Percentiles rank a stretch among this genome's conserved stretches.
These are phyloP conservation scores for Syngnathus typhle DNA, from an alignment of 2,113 vertebrate species.

Conservation along the genomic window DNA sequence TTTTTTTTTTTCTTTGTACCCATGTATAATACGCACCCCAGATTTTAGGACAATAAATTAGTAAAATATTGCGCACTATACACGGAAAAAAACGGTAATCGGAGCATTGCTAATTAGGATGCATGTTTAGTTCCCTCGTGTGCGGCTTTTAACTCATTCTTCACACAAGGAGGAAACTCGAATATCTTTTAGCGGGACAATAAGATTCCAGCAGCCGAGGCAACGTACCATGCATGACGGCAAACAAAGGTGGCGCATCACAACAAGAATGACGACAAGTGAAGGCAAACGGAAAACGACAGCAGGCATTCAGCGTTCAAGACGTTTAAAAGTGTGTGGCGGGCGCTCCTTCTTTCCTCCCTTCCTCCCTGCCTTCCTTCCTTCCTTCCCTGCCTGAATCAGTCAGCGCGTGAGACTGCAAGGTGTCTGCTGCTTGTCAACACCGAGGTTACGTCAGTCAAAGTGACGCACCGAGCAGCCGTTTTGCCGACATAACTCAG, in stretches of 20 bases:
- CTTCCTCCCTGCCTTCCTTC: slow-evolving; percentile 59
- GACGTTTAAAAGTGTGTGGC: slow-evolving; percentile 61
- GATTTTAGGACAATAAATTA: too few species aligned
- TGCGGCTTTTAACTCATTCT: background rate
- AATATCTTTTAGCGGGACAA: slow-evolving; percentile 24
- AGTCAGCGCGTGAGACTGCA: slow-evolving; percentile 68
- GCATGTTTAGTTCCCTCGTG: background rate
- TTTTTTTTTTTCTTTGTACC: too few species aligned
- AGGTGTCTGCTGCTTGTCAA: slow-evolving; percentile 73
- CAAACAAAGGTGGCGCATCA: slow-evolving; percentile 58
- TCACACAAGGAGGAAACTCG: background rate
- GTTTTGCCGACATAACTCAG: slow-evolving; percentile 60
- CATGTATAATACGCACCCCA: too few species aligned
- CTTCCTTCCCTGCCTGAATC: slow-evolving; percentile 63
- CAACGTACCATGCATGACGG: slow-evolving; percentile 24
- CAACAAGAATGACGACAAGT: slow-evolving; percentile 60
- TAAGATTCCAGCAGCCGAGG: slow-evolving; percentile 47
- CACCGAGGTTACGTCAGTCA: slow-evolving; percentile 70
- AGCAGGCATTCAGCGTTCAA: slow-evolving; percentile 68
- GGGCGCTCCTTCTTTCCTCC: slow-evolving; percentile 37
- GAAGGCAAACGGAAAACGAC: slow-evolving; percentile 65
- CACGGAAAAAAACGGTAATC: too few species aligned
- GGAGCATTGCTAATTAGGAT: too few species aligned
- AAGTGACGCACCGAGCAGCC: slow-evolving; percentile 62
- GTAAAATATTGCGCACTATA: too few species aligned